These are phyloP conservation scores for Trematomus loennbergii DNA, from an alignment of 2,113 vertebrate genomes.

Conservation along the genomic window DNA sequence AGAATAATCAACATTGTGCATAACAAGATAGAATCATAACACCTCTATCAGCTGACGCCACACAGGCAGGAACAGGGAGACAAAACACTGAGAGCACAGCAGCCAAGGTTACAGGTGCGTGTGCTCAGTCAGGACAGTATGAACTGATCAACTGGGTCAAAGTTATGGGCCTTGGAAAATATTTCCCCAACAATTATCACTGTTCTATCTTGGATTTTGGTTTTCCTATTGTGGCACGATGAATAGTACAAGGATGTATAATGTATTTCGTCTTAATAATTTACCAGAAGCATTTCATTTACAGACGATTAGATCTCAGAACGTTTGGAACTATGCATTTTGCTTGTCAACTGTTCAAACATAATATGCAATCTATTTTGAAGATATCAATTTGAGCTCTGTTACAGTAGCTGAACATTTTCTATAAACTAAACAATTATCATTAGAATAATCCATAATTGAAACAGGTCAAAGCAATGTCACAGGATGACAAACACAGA, in stretches of 20 bases:
- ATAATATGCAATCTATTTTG: background rate
- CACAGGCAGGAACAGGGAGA: too few species aligned
- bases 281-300: background rate
- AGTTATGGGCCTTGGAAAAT: too few species aligned
- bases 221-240: background rate
- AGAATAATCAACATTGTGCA: too few species aligned
- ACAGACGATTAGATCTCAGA: background rate
- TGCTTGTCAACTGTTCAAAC: background rate
- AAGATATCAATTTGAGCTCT: background rate
- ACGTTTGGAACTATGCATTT: background rate
- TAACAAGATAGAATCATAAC: too few species aligned
- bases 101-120: too few species aligned
- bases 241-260: background rate
- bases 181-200: too few species aligned
- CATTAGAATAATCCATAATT: conserved; percentile 13
- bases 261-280: background rate
- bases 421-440: conserved; percentile 6
- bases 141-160: too few species aligned
- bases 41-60: too few species aligned
- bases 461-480: conserved; percentile 23
- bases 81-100: too few species aligned
- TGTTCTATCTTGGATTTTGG: background rate
- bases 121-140: too few species aligned
- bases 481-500: conserved; percentile 22
- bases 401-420: background rate